phyloP scores from a whole-genome alignment of 2,797 vertebrate species.

The Petrocephalus sullivani region DNA sequence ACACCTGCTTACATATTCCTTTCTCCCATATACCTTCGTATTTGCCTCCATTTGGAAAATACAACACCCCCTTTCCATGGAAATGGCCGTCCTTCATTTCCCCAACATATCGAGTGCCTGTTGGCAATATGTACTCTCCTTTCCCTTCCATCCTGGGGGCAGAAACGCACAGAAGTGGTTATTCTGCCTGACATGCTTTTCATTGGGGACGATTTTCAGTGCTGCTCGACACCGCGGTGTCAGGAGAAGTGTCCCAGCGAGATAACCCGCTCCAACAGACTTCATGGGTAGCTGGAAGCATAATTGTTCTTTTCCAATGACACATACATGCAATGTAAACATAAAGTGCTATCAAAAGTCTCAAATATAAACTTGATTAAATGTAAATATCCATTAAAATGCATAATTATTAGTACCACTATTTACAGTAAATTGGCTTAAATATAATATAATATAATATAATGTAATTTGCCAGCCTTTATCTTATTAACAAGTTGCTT shows the following conservation, averaged over 20 bases:
- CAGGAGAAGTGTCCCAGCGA: background rate
- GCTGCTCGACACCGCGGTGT: background rate
- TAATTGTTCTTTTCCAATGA: background rate
- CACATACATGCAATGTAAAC: background rate
- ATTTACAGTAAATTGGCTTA: background rate
- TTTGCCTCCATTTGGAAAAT: constrained; percentile 70
- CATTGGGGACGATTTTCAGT: background rate
- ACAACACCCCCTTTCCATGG: constrained; percentile 80
- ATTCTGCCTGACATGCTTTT: background rate
- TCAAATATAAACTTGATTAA: background rate
- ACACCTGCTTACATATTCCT: constrained; percentile 72
- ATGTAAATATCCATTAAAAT: no score
- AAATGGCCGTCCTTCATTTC: constrained; percentile 81
- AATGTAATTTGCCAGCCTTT: background rate
- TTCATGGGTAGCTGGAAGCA: background rate
- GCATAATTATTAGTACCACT: no score
- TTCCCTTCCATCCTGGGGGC: constrained; percentile 77
- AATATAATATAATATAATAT: background rate
- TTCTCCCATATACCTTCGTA: constrained; percentile 77
- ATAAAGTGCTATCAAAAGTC: background rate
- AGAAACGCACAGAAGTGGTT: background rate
- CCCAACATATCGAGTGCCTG: constrained; percentile 74
- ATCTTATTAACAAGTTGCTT: background rate
- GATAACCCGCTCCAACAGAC: background rate
- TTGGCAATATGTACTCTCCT: constrained; percentile 74